A percentile compares a stretch with the other conserved stretches of the same genome.
Conservation (phyloP, 1,140 invertebrate genomes). For the Pachyrhynchus sulphureomaculatus region DNA sequence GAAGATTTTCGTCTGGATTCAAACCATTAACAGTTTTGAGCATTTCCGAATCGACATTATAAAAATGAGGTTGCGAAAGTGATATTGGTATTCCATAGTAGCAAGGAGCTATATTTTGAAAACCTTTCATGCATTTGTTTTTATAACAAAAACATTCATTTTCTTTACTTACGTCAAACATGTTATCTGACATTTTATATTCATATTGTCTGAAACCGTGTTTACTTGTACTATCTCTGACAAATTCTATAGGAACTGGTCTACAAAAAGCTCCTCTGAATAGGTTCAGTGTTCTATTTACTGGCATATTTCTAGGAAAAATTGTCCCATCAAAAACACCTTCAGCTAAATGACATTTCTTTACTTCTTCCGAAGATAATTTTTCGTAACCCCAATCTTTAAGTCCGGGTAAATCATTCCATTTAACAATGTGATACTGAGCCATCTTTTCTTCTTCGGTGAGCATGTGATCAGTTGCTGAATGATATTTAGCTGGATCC, state of each 20-base stretch:
- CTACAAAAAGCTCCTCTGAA: slow-evolving; percentile 71
- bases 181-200: slow-evolving; percentile 56
- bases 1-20: slow-evolving; percentile 58
- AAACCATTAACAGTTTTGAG: slow-evolving; percentile 67
- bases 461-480: slow-evolving; percentile 42
- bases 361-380: slow-evolving; percentile 45
- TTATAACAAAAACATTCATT: slow-evolving; percentile 64
- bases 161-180: slow-evolving; percentile 59
- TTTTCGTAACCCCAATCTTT: slow-evolving; percentile 60
- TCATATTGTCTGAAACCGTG: slow-evolving; percentile 52
- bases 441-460: slow-evolving; percentile 50
- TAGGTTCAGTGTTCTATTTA: slow-evolving; percentile 57
- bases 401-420: slow-evolving; percentile 61
- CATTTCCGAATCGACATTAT: slow-evolving; percentile 64
- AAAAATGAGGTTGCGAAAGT: slow-evolving; percentile 80
- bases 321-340: slow-evolving; percentile 64
- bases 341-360: slow-evolving; percentile 58
- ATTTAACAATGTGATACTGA: slow-evolving; percentile 56
- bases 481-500: slow-evolving; percentile 41
- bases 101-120: slow-evolving; percentile 68
- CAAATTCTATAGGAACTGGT: slow-evolving; percentile 59
- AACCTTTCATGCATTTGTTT: slow-evolving; percentile 59
- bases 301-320: slow-evolving; percentile 59
- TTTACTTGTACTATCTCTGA: slow-evolving; percentile 42
- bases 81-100: slow-evolving; percentile 73